Percentiles rank a stretch among this genome's conserved stretches.
These are phyloP conservation scores for Leptothorax acervorum DNA, from an alignment of 2,888 invertebrate genomes.

Conservation along the genomic window DNA sequence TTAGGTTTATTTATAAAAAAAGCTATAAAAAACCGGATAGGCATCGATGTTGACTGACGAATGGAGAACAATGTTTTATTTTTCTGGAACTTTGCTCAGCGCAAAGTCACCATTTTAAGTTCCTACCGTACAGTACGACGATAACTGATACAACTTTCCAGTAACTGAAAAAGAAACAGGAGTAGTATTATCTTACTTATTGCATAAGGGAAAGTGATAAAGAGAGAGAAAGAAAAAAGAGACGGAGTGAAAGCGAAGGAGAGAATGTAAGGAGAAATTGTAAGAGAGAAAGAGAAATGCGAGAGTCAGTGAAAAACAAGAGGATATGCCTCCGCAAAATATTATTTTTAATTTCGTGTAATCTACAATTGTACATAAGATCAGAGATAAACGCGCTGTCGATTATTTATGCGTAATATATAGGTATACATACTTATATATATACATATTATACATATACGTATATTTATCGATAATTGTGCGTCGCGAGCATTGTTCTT, in stretches of 20 bases:
- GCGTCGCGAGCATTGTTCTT: slow-evolving; percentile 80
- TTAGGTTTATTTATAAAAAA: slow-evolving; percentile 12
- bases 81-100: slow-evolving; percentile 77
- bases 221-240: slow-evolving; percentile 1
- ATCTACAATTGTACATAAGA: slow-evolving; percentile 80
- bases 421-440: slow-evolving; percentile 68
- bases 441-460: slow-evolving; percentile 72
- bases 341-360: slow-evolving; percentile 81
- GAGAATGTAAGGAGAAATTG: slow-evolving; percentile 46
- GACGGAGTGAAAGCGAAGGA: slow-evolving; percentile 17
- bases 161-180: slow-evolving; percentile 57
- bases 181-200: slow-evolving; percentile 77
- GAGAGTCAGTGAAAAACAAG: slow-evolving; percentile 36
- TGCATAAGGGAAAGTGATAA: slow-evolving; percentile 52
- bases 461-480: slow-evolving; percentile 82
- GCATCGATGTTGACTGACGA: slow-evolving; percentile 15
- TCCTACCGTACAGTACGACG: slow-evolving; percentile 79
- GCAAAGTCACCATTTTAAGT: slow-evolving; percentile 82
- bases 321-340: slow-evolving; percentile 71
- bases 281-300: slow-evolving; percentile 55
- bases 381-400: slow-evolving; percentile 78
- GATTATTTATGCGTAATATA: slow-evolving; percentile 83
- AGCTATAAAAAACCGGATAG: neutral
- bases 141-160: slow-evolving; percentile 77
- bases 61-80: slow-evolving; percentile 62